Percentiles rank a stretch among this genome's conserved stretches.
These are phyloP conservation scores for Sylvicapra grimmia DNA, from an alignment of 2,113 vertebrate species.

Conservation along the genomic window DNA sequence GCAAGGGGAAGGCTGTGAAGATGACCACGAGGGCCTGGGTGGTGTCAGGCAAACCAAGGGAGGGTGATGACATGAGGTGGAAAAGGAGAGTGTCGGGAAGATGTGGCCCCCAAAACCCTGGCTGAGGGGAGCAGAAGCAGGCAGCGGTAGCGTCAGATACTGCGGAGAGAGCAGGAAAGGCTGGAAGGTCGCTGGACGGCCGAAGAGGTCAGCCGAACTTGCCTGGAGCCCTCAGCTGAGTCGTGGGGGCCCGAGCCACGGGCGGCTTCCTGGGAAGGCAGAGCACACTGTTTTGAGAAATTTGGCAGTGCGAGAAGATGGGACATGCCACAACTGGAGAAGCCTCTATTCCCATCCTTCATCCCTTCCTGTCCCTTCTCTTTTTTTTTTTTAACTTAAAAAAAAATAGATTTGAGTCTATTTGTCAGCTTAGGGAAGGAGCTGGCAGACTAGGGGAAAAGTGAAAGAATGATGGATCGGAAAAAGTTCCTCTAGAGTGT, in stretches of 20 bases:
- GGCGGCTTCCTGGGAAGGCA: background rate
- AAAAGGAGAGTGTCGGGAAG: background rate
- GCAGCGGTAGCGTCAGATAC: background rate
- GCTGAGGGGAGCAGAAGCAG: background rate
- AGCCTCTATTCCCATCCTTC: background rate
- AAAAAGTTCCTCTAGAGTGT: background rate
- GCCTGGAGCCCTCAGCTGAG: background rate
- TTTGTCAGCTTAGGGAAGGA: background rate
- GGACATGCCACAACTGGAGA: background rate
- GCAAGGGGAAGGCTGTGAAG: background rate
- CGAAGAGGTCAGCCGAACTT: background rate
- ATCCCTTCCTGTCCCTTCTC: background rate
- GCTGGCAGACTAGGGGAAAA: background rate
- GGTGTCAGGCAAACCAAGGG: background rate
- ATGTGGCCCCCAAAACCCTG: background rate
- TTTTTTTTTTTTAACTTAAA: background rate
- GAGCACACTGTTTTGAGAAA: background rate
- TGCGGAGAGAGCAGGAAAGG: background rate
- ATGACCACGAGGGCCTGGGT: background rate
- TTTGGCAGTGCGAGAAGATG: background rate
- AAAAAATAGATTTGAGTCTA: background rate
- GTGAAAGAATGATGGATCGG: background rate
- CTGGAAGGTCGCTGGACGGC: background rate
- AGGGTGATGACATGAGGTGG: background rate
- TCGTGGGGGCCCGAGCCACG: fast-evolving